These are phyloP conservation scores for Gari tellinella DNA, from an alignment of 2,888 invertebrate species.

Conservation along the genomic window DNA sequence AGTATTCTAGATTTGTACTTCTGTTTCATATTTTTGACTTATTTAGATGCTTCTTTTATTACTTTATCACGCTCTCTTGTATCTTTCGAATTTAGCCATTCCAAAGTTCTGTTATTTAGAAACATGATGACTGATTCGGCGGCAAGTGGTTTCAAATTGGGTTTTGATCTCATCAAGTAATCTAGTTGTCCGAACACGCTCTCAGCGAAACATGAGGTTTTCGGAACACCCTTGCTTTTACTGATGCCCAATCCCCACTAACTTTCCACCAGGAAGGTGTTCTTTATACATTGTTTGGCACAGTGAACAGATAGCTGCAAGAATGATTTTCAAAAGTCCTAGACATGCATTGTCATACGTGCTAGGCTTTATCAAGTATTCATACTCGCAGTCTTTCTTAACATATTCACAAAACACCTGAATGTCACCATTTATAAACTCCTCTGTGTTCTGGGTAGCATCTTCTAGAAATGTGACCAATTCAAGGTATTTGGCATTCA, in stretches of 20 bases:
- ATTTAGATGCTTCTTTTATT: constrained; percentile 34
- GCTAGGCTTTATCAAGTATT: constrained; percentile 18
- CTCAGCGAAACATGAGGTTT: constrained; percentile 51
- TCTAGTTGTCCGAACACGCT: constrained; percentile 26
- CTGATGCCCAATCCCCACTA: constrained; percentile 2
- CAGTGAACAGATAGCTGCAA: constrained; percentile 16
- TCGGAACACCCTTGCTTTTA: constrained; percentile 20
- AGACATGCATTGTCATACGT: constrained; percentile 15
- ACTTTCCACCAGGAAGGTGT: constrained; percentile 4
- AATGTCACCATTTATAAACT: constrained; percentile 29
- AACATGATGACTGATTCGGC: constrained; percentile 50
- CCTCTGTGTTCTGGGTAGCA: constrained; percentile 19
- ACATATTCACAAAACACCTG: constrained; percentile 28
- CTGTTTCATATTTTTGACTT: constrained; percentile 22
- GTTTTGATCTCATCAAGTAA: constrained; percentile 26
- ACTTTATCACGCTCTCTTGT: constrained; percentile 13
- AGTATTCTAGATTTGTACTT: constrained; percentile 31
- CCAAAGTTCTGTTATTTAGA: constrained; percentile 29
- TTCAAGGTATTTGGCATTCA: constrained; percentile 32
- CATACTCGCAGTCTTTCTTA: constrained; percentile 30
- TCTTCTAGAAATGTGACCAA: constrained; percentile 31
- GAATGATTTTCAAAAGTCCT: constrained; percentile 25
- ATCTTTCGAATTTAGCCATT: constrained; percentile 28
- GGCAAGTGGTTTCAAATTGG: constrained; percentile 30
- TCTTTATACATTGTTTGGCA: constrained; percentile 27